Evolutionary conservation across 2,797 vertebrate genomes (phyloP).

Genomic region (Perdix hodgsoniae): DNA sequence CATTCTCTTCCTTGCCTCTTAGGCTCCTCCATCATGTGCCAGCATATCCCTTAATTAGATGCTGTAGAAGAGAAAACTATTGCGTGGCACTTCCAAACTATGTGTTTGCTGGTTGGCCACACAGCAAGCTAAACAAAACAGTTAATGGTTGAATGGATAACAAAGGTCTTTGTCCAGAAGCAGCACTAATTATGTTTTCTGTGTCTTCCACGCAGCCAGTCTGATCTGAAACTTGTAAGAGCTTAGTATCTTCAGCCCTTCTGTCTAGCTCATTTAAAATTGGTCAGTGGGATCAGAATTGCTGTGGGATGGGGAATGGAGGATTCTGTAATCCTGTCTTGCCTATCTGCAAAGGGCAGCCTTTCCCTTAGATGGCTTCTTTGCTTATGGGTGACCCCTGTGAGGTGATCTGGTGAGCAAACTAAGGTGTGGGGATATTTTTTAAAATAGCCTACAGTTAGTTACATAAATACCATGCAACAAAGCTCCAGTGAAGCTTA

Average conservation of each 20-base stretch:
- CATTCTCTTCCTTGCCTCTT: neutral
- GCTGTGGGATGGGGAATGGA: neutral
- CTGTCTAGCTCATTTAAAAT: neutral
- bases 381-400: neutral
- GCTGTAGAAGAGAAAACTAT: neutral
- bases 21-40: neutral
- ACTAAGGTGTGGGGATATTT: neutral
- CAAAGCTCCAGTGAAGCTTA: neutral
- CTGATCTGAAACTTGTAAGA: neutral
- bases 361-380: neutral
- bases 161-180: neutral
- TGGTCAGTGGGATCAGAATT: neutral
- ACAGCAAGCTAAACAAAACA: constrained; percentile 40
- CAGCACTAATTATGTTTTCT: neutral
- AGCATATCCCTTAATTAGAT: constrained; percentile 41
- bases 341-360: neutral
- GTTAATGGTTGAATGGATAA: constrained; percentile 14
- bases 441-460: neutral
- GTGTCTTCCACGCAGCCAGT: neutral
- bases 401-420: neutral
- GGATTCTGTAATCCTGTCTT: neutral
- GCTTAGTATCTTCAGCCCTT: neutral
- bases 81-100: neutral
- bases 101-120: constrained; percentile 14
- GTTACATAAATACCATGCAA: neutral